phyloP scores from a whole-genome alignment of 2,113 vertebrate genomes.

The Empidonax traillii region DNA sequence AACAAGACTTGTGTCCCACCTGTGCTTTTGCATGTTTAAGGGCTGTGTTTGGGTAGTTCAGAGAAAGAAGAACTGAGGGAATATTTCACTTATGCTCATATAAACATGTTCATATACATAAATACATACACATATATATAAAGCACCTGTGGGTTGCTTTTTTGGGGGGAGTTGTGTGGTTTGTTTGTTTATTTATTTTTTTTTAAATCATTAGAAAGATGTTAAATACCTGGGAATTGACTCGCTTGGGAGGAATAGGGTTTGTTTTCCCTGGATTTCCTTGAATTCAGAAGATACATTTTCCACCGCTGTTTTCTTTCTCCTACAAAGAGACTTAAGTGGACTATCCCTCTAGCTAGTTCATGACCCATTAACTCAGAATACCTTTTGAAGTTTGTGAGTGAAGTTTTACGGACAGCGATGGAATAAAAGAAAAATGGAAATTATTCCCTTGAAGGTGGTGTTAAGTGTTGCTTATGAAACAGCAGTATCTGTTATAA shows the following conservation, averaged over 20 bases:
- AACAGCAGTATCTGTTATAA: neutral
- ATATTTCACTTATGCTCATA: neutral
- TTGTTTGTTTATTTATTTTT: neutral
- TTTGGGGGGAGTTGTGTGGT: no score
- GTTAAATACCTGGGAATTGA: neutral
- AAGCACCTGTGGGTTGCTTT: no score
- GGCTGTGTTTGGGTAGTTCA: neutral
- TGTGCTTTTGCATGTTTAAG: neutral
- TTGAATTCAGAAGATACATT: neutral
- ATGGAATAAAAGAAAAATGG: neutral
- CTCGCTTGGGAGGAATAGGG: rapidly evolving
- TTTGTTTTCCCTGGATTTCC: neutral
- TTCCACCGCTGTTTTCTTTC: neutral
- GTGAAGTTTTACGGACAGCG: neutral
- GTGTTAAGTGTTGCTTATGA: neutral
- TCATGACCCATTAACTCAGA: neutral
- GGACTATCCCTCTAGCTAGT: neutral
- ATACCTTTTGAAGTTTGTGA: neutral
- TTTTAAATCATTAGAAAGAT: neutral
- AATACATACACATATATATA: neutral
- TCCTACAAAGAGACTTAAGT: neutral
- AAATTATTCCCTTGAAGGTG: neutral
- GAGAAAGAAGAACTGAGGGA: neutral
- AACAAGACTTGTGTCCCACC: rapidly evolving
- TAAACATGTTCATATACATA: neutral